Percentiles rank a stretch among this genome's conserved stretches.
Conservation (phyloP, 2,797 vertebrate genomes). For the Hafferia zeledoni region DNA sequence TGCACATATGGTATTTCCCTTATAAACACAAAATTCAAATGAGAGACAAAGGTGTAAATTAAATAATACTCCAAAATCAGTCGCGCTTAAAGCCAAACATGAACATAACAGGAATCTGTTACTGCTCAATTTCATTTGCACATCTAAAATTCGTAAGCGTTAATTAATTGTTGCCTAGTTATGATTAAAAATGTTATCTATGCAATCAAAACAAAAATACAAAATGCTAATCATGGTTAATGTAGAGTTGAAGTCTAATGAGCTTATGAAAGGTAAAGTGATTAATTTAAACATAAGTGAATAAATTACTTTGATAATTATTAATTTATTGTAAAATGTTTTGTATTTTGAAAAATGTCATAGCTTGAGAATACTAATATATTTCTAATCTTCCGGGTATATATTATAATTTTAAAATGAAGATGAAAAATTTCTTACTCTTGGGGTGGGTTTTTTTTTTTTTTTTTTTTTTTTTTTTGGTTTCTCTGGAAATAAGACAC, state of each 20-base stretch:
- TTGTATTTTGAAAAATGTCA: conserved; percentile 4
- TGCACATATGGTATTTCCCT: neutral
- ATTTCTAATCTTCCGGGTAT: neutral
- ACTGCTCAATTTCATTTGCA: neutral
- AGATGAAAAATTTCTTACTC: neutral
- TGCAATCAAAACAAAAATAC: conserved; percentile 53
- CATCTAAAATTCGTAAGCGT: neutral
- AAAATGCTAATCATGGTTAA: conserved; percentile 30
- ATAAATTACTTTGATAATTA: conserved; percentile 19
- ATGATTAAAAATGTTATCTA: conserved; percentile 8
- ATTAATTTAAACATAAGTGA: conserved; percentile 29
- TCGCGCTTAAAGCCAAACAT: neutral
- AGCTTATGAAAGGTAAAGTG: conserved; percentile 19
- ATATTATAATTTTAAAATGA: neutral
- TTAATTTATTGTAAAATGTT: conserved; percentile 3
- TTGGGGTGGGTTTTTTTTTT: neutral
- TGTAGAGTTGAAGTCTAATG: conserved; percentile 23
- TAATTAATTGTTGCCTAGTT: conserved; percentile 20
- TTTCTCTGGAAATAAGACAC: neutral
- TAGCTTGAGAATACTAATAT: neutral
- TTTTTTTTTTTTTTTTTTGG: neutral
- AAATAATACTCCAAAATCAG: neutral
- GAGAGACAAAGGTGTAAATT: neutral
- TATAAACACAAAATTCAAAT: neutral
- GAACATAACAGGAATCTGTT: neutral